These are phyloP conservation scores for Ceratitis capitata DNA, from an alignment of 1,140 invertebrate genomes.

Conservation along the genomic window DNA sequence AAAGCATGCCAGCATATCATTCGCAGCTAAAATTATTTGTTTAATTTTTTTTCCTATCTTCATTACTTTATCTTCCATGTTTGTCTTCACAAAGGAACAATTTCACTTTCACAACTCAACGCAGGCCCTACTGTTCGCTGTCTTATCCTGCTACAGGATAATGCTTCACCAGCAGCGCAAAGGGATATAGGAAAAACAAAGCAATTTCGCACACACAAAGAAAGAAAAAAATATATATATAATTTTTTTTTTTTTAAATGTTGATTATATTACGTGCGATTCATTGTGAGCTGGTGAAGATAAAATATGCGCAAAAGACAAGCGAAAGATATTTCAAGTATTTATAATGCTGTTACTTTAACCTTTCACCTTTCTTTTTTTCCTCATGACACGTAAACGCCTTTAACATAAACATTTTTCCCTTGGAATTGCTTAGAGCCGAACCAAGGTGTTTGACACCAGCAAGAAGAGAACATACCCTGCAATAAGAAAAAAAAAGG, in stretches of 20 bases:
- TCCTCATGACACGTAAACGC: neutral
- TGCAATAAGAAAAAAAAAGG: neutral
- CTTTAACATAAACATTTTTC: neutral
- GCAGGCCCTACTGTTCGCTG: neutral
- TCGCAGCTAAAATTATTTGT: neutral
- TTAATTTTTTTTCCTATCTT: neutral
- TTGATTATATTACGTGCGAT: neutral
- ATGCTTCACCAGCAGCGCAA: neutral
- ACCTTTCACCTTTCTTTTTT: conserved; percentile 39
- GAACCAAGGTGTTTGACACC: conserved; percentile 1
- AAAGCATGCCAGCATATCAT: neutral
- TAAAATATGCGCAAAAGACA: neutral
- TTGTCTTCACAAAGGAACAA: neutral
- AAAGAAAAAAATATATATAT: neutral
- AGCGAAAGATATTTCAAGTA: neutral
- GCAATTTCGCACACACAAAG: neutral
- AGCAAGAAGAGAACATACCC: too few species aligned
- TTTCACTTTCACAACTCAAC: neutral
- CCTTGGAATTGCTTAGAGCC: neutral
- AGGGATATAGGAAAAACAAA: neutral
- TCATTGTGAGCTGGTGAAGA: neutral
- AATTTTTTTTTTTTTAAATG: too few species aligned
- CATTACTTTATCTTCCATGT: neutral
- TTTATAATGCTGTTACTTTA: conserved; percentile 36
- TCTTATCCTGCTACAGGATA: neutral